Base-by-base conservation (phyloP, 2,797 vertebrate genomes). In the Melanotaenia trifasciata region DNA sequence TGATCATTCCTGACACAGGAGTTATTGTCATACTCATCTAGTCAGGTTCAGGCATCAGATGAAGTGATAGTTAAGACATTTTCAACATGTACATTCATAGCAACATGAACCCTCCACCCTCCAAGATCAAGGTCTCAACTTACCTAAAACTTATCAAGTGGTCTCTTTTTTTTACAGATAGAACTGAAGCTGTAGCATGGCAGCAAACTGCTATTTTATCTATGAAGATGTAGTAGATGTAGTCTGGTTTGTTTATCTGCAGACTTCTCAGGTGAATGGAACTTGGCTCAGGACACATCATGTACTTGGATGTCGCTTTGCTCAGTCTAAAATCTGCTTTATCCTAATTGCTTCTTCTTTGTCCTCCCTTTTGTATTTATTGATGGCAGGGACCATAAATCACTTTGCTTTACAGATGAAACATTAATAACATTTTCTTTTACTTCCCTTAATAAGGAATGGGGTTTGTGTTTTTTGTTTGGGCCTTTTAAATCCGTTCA, bases 341-440 rank as follows among this genome's bases (percentile, higher is more conserved):
- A 51, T 66, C 47, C 16, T 28, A 18, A 58, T 70, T 45, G 20
- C 16, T 28, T 70, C 26, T 22, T 68, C 57, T 64, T 76, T 74
- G 24, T 69, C 47, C 32, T 62, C 11, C 22, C n/a, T 54, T 47
- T 10, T 33, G 32, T 78, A 22, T 56, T 24, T 75, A 30, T 20
- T 53, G 43, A 76, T 66, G 38, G 47, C 16, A n/a, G 35, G 20
- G 33, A 45, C 30, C 26, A 36, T 78, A 14, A 66, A 76, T 70
- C 0, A 24, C 10, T 57, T 70, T 67, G 24, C 68, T 74, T 72
- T 79, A 63, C 40, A 75, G 70, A 83, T 77, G 3, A 80, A 64
- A 33, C 67, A 74, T 76, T 70, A 80, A 81, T 89, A 77, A 54
- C 57, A 83, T 90, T 91, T 87, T 82, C 78, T 72, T 85, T 83